Conservation (phyloP, 2,888 invertebrate species). For the Lithophane leautieri region DNA sequence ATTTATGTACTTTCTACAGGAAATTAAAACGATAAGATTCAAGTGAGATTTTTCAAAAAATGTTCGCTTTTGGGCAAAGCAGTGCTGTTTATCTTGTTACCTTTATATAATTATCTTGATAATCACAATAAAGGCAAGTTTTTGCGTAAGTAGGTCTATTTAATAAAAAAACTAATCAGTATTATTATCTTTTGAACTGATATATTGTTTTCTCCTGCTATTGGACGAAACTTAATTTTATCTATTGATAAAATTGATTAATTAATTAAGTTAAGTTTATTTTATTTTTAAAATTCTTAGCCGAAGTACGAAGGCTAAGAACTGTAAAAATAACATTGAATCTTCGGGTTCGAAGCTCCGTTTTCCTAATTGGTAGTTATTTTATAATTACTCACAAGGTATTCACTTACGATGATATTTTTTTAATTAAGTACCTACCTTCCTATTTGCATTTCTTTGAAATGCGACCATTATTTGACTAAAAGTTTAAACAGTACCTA, state of each 20-base stretch:
- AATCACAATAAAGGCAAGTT: not conserved
- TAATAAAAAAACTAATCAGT: not conserved
- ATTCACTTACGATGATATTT: not conserved
- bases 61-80: not conserved
- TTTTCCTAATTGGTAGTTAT: not conserved
- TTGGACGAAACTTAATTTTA: not conserved
- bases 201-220: not conserved
- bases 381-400: not conserved
- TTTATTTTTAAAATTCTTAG: too few relatives aligned
- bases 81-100: not conserved
- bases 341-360: not conserved
- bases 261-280: too few relatives aligned
- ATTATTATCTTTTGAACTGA: not conserved
- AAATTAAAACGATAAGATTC: slow-evolving; percentile 33
- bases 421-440: not conserved
- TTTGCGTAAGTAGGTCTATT: not conserved
- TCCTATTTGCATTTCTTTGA: not conserved
- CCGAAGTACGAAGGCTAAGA: not conserved
- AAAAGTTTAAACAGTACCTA: not conserved
- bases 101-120: not conserved
- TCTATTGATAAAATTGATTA: too few relatives aligned
- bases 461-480: not conserved
- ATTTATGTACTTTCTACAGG: slow-evolving; percentile 13
- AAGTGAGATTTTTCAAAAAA: not conserved
- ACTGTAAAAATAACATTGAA: not conserved